Conservation (phyloP, 2,797 vertebrate genomes). For the Bradypus variegatus region DNA sequence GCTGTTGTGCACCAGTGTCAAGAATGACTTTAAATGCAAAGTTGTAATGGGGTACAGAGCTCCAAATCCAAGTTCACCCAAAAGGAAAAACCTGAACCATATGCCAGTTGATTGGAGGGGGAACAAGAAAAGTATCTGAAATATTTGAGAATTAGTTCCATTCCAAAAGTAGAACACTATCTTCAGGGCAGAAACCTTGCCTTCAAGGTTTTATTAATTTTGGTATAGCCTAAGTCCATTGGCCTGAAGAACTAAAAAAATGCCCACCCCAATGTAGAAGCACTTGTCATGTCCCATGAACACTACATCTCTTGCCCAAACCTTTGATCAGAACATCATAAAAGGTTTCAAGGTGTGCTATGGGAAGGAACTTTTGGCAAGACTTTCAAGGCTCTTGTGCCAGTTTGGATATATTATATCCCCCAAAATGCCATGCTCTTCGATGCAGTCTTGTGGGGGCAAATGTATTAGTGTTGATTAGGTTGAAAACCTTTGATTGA, state of each 20-base stretch:
- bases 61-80: neutral
- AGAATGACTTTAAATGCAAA: neutral
- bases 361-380: neutral
- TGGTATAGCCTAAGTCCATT: neutral
- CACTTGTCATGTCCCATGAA: neutral
- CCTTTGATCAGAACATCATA: neutral
- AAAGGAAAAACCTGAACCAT: neutral
- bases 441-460: no score
- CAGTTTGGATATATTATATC: no score
- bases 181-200: neutral
- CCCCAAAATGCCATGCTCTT: no score
- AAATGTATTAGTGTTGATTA: no score
- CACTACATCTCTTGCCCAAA: neutral
- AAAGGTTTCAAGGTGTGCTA: neutral
- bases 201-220: neutral
- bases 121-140: neutral
- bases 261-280: neutral
- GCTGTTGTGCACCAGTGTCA: neutral
- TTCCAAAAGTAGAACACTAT: neutral
- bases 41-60: neutral
- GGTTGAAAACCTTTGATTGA: no score
- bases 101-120: neutral
- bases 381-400: neutral
- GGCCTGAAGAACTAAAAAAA: neutral
- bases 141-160: neutral